A percentile compares a stretch with the other conserved stretches of the same genome.
phyloP scores from a whole-genome alignment of 2,888 invertebrate genomes.

The Marasmarcha lunaedactyla region DNA sequence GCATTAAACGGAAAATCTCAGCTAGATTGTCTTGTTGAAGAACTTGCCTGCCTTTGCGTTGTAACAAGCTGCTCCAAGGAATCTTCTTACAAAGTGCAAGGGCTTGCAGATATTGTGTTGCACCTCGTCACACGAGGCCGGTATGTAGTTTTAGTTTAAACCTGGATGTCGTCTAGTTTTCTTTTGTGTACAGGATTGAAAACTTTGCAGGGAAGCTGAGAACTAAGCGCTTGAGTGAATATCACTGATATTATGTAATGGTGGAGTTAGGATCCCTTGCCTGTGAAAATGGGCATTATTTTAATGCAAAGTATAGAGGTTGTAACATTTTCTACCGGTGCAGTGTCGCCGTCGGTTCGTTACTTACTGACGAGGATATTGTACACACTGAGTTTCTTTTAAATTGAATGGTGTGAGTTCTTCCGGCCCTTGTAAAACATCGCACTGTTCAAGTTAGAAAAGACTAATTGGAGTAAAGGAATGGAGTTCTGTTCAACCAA shows the following conservation, averaged over 20 bases:
- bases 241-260: constrained; percentile 55
- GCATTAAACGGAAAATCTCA: constrained; percentile 70
- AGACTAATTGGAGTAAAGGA: constrained; percentile 66
- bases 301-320: constrained; percentile 94
- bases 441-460: constrained; percentile 70
- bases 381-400: constrained; percentile 65
- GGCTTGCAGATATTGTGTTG: constrained; percentile 41
- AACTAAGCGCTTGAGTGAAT: constrained; percentile 61
- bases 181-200: constrained; percentile 58
- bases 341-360: constrained; percentile 46
- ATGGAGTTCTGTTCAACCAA: constrained; percentile 71
- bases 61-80: constrained; percentile 47
- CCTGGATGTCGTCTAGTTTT: constrained; percentile 53
- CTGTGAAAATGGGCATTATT: constrained; percentile 88
- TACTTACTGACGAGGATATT: constrained; percentile 45
- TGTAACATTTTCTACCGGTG: constrained; percentile 73
- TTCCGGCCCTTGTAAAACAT: constrained; percentile 50
- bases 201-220: constrained; percentile 70
- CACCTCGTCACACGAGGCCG: constrained; percentile 31
- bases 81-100: constrained; percentile 55
- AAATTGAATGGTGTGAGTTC: constrained; percentile 67
- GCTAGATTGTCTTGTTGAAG: constrained; percentile 65
- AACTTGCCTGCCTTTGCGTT: constrained; percentile 63
- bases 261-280: constrained; percentile 69
- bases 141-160: constrained; percentile 41